A percentile compares a stretch with the other conserved stretches of the same genome.
Conservation (phyloP, 2,888 invertebrate species). For the Tachina fera region DNA sequence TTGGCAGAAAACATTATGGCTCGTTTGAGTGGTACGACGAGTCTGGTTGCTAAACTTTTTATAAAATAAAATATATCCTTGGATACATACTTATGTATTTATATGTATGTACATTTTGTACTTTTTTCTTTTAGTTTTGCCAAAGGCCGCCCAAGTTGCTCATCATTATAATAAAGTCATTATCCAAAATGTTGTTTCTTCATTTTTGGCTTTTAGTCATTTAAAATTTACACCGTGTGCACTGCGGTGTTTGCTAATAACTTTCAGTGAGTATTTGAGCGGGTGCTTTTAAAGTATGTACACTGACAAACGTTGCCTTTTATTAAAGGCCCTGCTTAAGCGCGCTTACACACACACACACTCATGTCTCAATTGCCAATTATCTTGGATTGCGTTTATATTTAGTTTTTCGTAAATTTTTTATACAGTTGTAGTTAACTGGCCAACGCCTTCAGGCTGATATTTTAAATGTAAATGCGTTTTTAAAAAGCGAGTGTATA, state of each 20-base stretch:
- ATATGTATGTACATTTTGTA: neutral
- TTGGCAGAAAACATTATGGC: neutral
- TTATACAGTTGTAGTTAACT: constrained; percentile 32
- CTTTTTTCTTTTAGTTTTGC: constrained; percentile 30
- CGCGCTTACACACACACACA: neutral
- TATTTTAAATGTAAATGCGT: constrained; percentile 60
- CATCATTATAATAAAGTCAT: constrained; percentile 69
- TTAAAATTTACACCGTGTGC: neutral
- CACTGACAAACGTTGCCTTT: constrained; percentile 5
- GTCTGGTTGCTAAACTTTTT: too few species aligned
- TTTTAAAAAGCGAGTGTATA: constrained; percentile 58
- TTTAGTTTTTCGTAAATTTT: constrained; percentile 28
- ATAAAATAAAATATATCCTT: too few species aligned
- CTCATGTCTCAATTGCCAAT: constrained; percentile 41
- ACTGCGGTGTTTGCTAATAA: neutral
- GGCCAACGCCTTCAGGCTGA: constrained; percentile 58
- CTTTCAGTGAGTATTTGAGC: neutral
- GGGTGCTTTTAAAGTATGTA: constrained; percentile 7
- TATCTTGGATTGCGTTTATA: constrained; percentile 30
- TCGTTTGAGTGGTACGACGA: neutral
- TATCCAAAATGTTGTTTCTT: constrained; percentile 53
- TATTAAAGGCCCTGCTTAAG: neutral
- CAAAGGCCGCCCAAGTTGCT: constrained; percentile 64
- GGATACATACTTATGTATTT: too few species aligned
- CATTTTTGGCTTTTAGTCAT: constrained; percentile 37